Evolutionary conservation across 23 tunicate genomes (phyloP).

Genomic region (Aplidium turbinatum): DNA sequence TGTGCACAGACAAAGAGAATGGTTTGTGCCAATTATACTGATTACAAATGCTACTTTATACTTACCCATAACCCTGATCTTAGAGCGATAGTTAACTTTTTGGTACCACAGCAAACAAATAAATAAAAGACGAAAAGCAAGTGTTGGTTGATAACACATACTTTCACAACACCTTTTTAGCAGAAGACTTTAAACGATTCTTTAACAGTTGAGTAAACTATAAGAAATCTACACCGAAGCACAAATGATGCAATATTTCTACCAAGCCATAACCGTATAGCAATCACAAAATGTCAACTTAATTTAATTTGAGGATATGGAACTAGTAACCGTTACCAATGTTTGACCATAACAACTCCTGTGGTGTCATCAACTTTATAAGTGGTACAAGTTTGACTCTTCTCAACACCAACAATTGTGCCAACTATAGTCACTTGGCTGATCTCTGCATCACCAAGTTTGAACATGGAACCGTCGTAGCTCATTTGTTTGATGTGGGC

Average conservation of each 20-base stretch:
- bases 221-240: too few species aligned
- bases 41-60: too few species aligned
- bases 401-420: slow-evolving; percentile 44
- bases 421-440: slow-evolving; percentile 80
- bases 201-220: too few species aligned
- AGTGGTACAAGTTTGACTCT: slow-evolving; percentile 78
- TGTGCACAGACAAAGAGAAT: neutral
- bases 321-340: too few species aligned
- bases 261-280: too few species aligned
- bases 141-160: too few species aligned
- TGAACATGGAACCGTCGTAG: slow-evolving; percentile 59
- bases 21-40: too few species aligned
- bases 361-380: slow-evolving; percentile 80
- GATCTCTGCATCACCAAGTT: slow-evolving; percentile 47
- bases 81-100: neutral
- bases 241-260: too few species aligned
- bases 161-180: too few species aligned
- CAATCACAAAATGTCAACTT: too few species aligned
- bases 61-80: neutral
- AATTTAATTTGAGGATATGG: too few species aligned
- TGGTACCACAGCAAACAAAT: neutral
- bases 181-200: too few species aligned
- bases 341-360: slow-evolving; percentile 60
- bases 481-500: slow-evolving; percentile 48
- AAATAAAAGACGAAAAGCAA: neutral